Percentiles rank a stretch among this genome's conserved stretches.
Conservation (phyloP, 2,888 invertebrate species). For the Trilocha varians region DNA sequence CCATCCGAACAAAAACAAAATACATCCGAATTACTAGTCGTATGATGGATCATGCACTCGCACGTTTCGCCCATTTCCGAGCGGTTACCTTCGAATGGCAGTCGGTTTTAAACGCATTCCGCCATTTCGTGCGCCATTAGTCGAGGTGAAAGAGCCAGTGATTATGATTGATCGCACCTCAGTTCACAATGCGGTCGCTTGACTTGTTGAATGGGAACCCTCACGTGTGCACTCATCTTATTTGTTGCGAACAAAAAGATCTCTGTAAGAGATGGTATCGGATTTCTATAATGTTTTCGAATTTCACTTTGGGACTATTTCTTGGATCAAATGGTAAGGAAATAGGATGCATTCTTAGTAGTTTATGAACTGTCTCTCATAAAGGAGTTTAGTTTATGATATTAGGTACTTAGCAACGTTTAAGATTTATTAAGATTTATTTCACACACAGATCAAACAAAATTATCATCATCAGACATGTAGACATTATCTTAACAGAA, state of each 20-base stretch:
- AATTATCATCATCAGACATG: too few relatives aligned
- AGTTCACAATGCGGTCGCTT: constrained; percentile 48
- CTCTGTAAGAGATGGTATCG: neutral
- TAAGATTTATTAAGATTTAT: too few relatives aligned
- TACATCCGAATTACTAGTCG: too few relatives aligned
- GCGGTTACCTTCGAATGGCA: constrained; percentile 64
- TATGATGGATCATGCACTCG: constrained; percentile 55
- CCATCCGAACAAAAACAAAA: constrained; percentile 9
- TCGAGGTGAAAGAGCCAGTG: constrained; percentile 66
- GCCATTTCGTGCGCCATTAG: constrained; percentile 70
- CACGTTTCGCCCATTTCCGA: constrained; percentile 60
- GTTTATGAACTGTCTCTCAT: too few relatives aligned
- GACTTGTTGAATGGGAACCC: constrained; percentile 63
- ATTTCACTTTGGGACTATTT: too few relatives aligned
- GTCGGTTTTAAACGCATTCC: constrained; percentile 68
- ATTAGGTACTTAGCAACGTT: too few relatives aligned
- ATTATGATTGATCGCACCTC: constrained; percentile 66
- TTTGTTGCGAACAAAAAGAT: constrained; percentile 35
- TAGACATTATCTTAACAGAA: too few relatives aligned
- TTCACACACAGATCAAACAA: too few relatives aligned
- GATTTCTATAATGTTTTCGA: neutral
- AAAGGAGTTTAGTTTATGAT: too few relatives aligned
- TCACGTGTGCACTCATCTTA: constrained; percentile 51
- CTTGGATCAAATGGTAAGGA: too few relatives aligned
- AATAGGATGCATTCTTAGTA: too few relatives aligned